A percentile compares a stretch with the other conserved stretches of the same genome.
Conservation (phyloP, 2,113 vertebrate genomes). For the Aegotheles bennettii region DNA sequence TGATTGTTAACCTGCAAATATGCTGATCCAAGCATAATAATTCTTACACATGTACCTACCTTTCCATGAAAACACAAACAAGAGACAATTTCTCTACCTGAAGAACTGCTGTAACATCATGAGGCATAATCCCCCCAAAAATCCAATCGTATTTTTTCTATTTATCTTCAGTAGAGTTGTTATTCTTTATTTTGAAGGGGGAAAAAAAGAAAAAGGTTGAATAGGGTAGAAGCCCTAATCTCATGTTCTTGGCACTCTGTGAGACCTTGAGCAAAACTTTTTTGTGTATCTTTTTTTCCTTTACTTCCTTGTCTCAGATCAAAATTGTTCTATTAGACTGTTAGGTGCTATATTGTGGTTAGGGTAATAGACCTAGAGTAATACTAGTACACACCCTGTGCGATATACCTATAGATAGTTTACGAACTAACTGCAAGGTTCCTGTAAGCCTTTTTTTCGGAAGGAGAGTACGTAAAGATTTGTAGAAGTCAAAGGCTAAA, state of each 20-base stretch:
- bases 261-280: neutral
- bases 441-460: neutral
- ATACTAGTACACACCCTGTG: neutral
- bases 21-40: slow-evolving; percentile 44
- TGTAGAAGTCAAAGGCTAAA: neutral
- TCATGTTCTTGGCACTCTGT: neutral
- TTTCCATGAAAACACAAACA: neutral
- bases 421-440: neutral
- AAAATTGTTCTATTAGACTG: neutral
- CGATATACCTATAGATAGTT: neutral
- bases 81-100: neutral
- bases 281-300: neutral
- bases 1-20: slow-evolving; percentile 57
- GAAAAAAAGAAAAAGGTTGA: neutral
- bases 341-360: neutral
- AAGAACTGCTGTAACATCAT: neutral
- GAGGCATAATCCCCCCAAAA: neutral
- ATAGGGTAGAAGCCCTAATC: neutral
- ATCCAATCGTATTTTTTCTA: neutral
- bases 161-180: neutral
- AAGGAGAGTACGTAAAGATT: neutral
- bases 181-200: neutral
- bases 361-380: neutral
- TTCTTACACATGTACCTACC: neutral
- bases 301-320: neutral